Conservation (phyloP, 2,113 vertebrate species). For the Ptychochromis oligacanthus region DNA sequence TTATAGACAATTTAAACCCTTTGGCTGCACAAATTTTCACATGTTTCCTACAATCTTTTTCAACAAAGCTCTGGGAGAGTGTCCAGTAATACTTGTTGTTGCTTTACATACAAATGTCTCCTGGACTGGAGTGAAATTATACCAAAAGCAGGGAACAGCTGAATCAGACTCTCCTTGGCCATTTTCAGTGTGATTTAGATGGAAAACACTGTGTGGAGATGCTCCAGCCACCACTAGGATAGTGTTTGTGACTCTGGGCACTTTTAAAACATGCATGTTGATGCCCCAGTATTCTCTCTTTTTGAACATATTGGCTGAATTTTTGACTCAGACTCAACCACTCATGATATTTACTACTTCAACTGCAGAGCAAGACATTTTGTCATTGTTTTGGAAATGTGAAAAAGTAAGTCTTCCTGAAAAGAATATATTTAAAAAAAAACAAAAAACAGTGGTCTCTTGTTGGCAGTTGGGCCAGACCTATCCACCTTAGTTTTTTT, state of each 20-base stretch:
- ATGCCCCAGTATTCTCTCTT: conserved; percentile 30
- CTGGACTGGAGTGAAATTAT: conserved; percentile 40
- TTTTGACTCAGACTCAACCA: neutral
- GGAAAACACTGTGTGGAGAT: conserved; percentile 66
- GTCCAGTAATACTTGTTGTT: conserved; percentile 73
- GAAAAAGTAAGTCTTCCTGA: conserved; percentile 43
- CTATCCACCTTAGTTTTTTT: conserved; percentile 76
- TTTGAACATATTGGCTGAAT: conserved; percentile 19
- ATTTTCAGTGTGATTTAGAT: conserved; percentile 66
- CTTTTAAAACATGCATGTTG: conserved; percentile 32
- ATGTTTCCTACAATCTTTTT: conserved; percentile 80
- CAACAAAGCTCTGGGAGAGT: conserved; percentile 70
- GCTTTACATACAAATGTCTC: conserved; percentile 67
- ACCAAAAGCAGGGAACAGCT: conserved; percentile 62
- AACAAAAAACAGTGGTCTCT: conserved; percentile 74
- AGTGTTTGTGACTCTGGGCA: conserved; percentile 53
- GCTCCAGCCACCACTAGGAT: conserved; percentile 64
- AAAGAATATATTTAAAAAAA: conserved; percentile 34
- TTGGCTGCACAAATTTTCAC: conserved; percentile 66
- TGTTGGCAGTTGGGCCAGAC: conserved; percentile 71
- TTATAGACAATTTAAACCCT: conserved; percentile 79
- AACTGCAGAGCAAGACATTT: conserved; percentile 44
- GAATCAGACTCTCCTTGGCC: conserved; percentile 48
- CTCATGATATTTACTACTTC: conserved; percentile 37
- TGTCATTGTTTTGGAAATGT: conserved; percentile 70